Percentiles rank a stretch among this genome's conserved stretches.
phyloP scores from a whole-genome alignment of 2,113 vertebrate genomes.

The Zootoca vivipara region DNA sequence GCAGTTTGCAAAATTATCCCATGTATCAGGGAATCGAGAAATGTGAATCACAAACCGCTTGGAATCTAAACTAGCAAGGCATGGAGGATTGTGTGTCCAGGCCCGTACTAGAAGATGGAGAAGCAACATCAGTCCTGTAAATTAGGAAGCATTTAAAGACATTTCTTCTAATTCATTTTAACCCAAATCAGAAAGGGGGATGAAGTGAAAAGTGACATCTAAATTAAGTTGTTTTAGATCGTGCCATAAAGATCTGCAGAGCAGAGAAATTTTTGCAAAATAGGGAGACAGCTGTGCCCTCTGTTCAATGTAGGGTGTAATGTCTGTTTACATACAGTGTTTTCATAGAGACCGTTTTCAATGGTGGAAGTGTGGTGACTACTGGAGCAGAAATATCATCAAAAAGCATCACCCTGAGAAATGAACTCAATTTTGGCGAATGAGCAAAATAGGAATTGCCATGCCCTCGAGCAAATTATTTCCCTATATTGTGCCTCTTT shows the following conservation, averaged over 20 bases:
- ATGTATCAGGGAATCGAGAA: background rate
- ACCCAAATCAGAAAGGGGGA: background rate
- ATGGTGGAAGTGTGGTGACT: constrained; percentile 19
- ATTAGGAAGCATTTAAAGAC: background rate
- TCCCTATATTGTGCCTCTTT: constrained; percentile 32
- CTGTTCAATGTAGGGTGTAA: constrained; percentile 4
- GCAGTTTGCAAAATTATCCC: background rate
- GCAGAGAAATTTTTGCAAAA: constrained; percentile 8
- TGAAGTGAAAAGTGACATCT: constrained; percentile 10
- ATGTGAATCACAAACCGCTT: background rate
- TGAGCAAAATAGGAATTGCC: constrained; percentile 29
- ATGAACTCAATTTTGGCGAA: constrained; percentile 51
- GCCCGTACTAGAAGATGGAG: background rate
- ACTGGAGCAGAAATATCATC: constrained; percentile 46
- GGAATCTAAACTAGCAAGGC: background rate
- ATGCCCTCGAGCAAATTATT: constrained; percentile 31
- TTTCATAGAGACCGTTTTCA: constrained; percentile 29
- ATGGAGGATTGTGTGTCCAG: background rate
- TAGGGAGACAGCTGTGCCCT: background rate
- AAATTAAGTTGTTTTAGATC: constrained; percentile 12
- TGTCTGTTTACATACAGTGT: constrained; percentile 7
- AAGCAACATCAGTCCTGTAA: background rate
- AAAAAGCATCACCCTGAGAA: constrained; percentile 48
- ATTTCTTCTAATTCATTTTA: background rate
- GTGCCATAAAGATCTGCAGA: background rate